These are phyloP conservation scores for Drosophila subquinaria DNA, from an alignment of 2,888 invertebrate genomes.

Conservation along the genomic window DNA sequence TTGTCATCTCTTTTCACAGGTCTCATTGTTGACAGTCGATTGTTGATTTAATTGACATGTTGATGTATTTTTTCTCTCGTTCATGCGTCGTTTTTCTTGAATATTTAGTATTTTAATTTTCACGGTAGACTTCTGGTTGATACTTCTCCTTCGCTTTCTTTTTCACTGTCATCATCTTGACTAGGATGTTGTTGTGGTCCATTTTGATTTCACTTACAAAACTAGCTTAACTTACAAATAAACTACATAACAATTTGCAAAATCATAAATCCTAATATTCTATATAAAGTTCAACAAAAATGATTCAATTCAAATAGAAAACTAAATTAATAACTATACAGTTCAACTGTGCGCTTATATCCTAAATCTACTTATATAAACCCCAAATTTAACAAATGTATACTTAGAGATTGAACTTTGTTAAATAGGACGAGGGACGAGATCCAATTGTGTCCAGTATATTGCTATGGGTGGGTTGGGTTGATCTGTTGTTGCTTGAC, in stretches of 20 bases:
- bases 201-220: conserved; percentile 19
- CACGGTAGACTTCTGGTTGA: background rate
- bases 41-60: conserved; percentile 5
- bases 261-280: conserved; percentile 9
- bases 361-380: conserved; percentile 16
- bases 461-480: conserved; percentile 39
- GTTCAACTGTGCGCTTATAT: conserved; percentile 45
- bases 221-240: conserved; percentile 36
- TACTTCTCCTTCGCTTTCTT: background rate
- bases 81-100: background rate
- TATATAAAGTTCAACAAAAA: background rate
- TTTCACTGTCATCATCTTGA: conserved; percentile 6
- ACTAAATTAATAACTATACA: conserved; percentile 22
- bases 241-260: conserved; percentile 29
- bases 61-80: background rate
- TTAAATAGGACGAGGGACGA: conserved; percentile 28
- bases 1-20: background rate
- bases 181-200: conserved; percentile 30
- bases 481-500: conserved; percentile 30
- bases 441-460: conserved; percentile 41
- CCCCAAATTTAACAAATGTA: conserved; percentile 32
- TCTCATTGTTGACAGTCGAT: background rate
- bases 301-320: background rate
- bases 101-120: background rate
- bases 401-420: conserved; percentile 26